Conservation (phyloP, 2,113 vertebrate genomes). For the Rhagologus leucostigma region DNA sequence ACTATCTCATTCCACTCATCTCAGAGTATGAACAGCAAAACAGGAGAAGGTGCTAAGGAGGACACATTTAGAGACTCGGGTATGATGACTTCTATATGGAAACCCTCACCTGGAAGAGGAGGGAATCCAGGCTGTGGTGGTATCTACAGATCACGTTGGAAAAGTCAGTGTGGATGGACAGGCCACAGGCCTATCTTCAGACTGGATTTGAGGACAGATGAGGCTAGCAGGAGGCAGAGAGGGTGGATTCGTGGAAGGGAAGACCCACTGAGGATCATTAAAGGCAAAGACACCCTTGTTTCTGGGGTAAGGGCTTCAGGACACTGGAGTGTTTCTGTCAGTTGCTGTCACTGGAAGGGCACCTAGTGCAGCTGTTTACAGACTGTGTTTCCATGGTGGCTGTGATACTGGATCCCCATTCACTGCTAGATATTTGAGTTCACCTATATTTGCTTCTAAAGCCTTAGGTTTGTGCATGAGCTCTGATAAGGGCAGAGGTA, state of each 20-base stretch:
- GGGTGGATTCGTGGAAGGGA: neutral
- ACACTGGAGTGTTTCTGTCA: neutral
- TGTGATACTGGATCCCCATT: neutral
- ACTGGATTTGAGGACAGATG: neutral
- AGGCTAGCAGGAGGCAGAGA: neutral
- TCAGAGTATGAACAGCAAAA: neutral
- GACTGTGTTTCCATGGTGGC: neutral
- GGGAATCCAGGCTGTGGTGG: neutral
- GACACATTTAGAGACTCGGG: neutral
- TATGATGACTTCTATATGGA: neutral
- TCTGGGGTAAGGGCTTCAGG: neutral
- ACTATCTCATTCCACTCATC: neutral
- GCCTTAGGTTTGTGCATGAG: neutral
- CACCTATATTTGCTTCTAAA: neutral
- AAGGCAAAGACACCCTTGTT: neutral
- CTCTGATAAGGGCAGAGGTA: neutral
- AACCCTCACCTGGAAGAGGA: neutral
- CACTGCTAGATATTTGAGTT: neutral
- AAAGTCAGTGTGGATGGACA: rapidly evolving
- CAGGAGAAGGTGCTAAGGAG: neutral
- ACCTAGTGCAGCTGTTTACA: neutral
- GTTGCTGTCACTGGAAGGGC: neutral
- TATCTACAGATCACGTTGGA: neutral
- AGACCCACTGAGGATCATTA: neutral
- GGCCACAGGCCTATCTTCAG: neutral